These are phyloP conservation scores for Rousettus leschenaultii DNA, from an alignment of 2,113 vertebrate genomes.

Conservation along the genomic window DNA sequence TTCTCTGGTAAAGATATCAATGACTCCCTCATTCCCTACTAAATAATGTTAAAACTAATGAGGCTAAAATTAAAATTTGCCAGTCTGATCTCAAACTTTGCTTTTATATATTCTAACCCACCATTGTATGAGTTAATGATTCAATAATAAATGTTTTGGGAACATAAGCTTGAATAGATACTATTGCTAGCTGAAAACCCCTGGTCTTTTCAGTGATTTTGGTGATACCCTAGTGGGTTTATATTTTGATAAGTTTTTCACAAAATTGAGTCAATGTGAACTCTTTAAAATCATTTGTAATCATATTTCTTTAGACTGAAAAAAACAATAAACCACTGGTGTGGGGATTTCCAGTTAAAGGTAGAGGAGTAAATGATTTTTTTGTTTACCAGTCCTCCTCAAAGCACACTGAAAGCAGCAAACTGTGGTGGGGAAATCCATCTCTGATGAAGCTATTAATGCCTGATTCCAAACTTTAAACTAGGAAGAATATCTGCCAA, in stretches of 20 bases:
- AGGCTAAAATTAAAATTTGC: not conserved
- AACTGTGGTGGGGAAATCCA: not conserved
- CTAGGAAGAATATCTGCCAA: not conserved
- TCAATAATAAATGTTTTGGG: not conserved
- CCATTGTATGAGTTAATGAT: not conserved
- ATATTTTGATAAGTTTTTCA: constrained; percentile 1
- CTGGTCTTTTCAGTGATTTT: not conserved
- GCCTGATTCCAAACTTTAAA: not conserved
- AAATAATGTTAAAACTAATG: constrained; percentile 23
- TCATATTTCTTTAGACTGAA: not conserved
- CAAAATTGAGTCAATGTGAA: not conserved
- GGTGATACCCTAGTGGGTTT: not conserved
- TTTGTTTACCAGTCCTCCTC: not conserved
- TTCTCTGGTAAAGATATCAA: constrained; percentile 1
- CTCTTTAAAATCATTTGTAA: not conserved
- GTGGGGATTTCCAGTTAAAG: constrained; percentile 1
- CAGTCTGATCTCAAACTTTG: not conserved
- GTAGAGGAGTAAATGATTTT: not conserved
- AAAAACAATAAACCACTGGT: not conserved
- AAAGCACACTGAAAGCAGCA: not conserved
- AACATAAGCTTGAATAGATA: not conserved
- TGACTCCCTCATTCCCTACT: not conserved
- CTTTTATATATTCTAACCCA: not conserved
- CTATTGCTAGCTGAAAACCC: not conserved
- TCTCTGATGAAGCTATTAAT: not conserved